phyloP scores from a whole-genome alignment of 2,888 invertebrate species.

The Cordilura impudica region DNA sequence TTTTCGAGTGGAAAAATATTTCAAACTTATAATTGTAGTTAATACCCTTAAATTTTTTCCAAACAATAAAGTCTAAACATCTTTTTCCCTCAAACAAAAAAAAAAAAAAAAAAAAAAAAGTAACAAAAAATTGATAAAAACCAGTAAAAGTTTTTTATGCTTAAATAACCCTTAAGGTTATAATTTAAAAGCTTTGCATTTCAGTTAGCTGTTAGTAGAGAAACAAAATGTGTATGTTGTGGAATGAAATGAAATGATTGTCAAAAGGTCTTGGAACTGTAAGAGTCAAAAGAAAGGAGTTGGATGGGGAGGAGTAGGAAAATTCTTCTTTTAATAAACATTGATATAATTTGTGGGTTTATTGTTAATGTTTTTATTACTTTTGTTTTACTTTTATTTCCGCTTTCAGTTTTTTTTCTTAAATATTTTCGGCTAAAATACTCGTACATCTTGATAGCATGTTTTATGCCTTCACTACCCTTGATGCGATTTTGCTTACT shows the following conservation, averaged over 20 bases:
- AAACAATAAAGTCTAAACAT: conserved; percentile 3
- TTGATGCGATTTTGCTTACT: neutral
- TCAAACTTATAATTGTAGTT: conserved; percentile 51
- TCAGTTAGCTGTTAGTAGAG: conserved; percentile 20
- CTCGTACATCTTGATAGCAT: neutral
- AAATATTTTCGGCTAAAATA: conserved; percentile 3
- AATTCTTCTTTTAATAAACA: no score
- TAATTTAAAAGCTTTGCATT: conserved; percentile 58
- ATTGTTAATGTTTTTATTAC: conserved; percentile 58
- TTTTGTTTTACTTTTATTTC: conserved; percentile 50
- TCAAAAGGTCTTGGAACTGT: neutral
- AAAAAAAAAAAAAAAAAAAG: neutral
- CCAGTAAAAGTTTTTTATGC: conserved; percentile 33
- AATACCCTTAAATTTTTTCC: conserved; percentile 28
- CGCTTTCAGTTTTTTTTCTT: conserved; percentile 15
- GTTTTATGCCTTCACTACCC: neutral
- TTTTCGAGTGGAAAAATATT: conserved; percentile 36
- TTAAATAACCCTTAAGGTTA: conserved; percentile 53
- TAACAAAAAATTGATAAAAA: conserved; percentile 7
- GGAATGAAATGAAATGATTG: neutral
- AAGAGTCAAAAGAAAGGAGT: neutral
- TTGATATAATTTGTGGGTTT: conserved; percentile 51
- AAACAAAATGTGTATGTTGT: conserved; percentile 25
- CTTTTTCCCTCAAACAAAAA: neutral
- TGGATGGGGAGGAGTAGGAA: no score